Evolutionary conservation across 2,797 vertebrate species (phyloP).

Genomic region (Schizopygopsis malacanthus): DNA sequence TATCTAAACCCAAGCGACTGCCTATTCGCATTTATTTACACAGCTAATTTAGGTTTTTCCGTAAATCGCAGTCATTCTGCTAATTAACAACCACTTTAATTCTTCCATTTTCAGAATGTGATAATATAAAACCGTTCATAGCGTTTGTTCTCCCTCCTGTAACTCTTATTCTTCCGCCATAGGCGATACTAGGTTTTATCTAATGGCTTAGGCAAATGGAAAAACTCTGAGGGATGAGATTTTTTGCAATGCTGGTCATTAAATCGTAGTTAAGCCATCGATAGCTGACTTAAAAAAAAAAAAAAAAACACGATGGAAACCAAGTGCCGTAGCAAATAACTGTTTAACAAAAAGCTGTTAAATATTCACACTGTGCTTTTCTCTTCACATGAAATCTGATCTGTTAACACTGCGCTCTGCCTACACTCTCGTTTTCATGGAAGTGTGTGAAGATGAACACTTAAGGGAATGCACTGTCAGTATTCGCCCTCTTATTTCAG

Average conservation of each 20-base stretch:
- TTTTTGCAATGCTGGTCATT: slow-evolving; percentile 28
- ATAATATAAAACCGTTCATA: slow-evolving; percentile 32
- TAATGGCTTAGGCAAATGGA: slow-evolving; percentile 31
- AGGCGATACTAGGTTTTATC: slow-evolving; percentile 17
- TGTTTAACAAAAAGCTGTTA: slow-evolving; percentile 37
- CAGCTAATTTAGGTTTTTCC: background rate
- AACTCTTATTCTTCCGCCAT: slow-evolving; percentile 1
- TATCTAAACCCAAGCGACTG: slow-evolving; percentile 32
- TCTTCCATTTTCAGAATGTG: background rate
- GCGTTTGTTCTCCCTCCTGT: slow-evolving; percentile 17
- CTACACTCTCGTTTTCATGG: background rate
- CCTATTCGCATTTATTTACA: slow-evolving; percentile 30
- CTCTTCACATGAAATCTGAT: background rate
- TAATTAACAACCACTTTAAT: slow-evolving; percentile 36
- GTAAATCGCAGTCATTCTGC: background rate
- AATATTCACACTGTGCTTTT: slow-evolving; percentile 11
- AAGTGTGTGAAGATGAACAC: slow-evolving; percentile 34
- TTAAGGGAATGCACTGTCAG: background rate
- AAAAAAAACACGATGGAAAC: background rate
- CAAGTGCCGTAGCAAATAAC: background rate
- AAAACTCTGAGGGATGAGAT: slow-evolving; percentile 13
- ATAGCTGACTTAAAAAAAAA: background rate
- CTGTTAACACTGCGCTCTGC: slow-evolving; percentile 11
- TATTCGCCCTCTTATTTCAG: slow-evolving; percentile 10
- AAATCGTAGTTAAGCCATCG: background rate